Percentiles rank a stretch among this genome's conserved stretches.
phyloP scores from a whole-genome alignment of 2,113 vertebrate species.

The Anser brachyrhynchus region DNA sequence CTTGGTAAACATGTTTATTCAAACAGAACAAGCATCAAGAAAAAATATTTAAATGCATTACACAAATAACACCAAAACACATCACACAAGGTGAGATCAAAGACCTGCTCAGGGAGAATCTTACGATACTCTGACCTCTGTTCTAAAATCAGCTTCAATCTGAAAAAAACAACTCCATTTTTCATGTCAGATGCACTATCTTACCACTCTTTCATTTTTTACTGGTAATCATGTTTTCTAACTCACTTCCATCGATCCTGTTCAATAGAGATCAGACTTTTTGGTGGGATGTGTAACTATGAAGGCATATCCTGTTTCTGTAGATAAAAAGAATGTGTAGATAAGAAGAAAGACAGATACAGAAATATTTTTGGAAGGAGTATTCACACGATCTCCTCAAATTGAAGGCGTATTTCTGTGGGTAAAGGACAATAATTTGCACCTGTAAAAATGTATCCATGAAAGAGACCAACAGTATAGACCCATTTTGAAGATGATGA shows the following conservation, averaged over 20 bases:
- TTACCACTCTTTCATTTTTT: neutral
- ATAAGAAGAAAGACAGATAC: neutral
- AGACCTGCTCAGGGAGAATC: neutral
- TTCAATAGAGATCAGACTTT: neutral
- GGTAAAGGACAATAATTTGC: neutral
- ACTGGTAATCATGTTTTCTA: neutral
- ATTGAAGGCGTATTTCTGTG: neutral
- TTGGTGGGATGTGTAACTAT: neutral
- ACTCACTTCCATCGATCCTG: neutral
- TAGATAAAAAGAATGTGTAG: neutral
- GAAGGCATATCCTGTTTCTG: neutral
- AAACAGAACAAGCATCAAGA: neutral
- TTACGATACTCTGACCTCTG: neutral
- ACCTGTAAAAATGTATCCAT: neutral
- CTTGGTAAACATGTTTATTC: neutral
- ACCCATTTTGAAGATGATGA: neutral
- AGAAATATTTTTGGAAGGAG: neutral
- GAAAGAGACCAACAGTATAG: neutral
- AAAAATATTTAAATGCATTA: neutral
- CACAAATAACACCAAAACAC: neutral
- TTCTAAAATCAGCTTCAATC: neutral
- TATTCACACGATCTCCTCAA: neutral
- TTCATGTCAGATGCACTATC: neutral
- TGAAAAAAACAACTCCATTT: neutral
- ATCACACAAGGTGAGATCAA: neutral